Evolutionary conservation across 2,113 vertebrate genomes (phyloP), one percentile per base, ranked within the genome.

Genomic region (Bostrychus sinensis): DNA sequence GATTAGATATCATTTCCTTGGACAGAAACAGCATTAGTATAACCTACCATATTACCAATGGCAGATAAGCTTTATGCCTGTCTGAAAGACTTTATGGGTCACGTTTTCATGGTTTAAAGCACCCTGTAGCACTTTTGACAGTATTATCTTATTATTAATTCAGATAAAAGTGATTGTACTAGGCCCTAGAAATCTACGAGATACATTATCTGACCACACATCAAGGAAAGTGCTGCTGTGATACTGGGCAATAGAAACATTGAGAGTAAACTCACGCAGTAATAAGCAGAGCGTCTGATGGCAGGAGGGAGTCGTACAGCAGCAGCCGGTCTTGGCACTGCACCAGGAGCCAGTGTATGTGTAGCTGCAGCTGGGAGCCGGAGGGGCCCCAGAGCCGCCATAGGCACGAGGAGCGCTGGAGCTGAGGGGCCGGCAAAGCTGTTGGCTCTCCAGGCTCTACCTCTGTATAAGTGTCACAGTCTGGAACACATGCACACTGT

Each of bases 281-380:
- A 84, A 98, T 94, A 72, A 98, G 95, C 6, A 77, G 84, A 11
- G 78, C 76, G 38, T 94, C 93, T 16, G 91, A 66, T 1, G 95
- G 95, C 0, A 90, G 90, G 0, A 93, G 85, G 0, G 86, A 71
- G 0, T 98, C 87, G 0, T 96, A 98, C 88, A 96, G 91, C 7
- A 89, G 86, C 87, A 98, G 89, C 14, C 94, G 89, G 82, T 98
- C 97, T 8, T 93, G 85, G 83, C 96, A 98, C 64, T 96, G 93
- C 0, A 91, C 77, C 36, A 93, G 92, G 6, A 87, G 92, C 96
- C 95, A 96, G 73, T 96, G 92, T 43, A 98, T 88, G 26, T 42
- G 88, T 1, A 98, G 90, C 80, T 95, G 94, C 77, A 98, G 88
- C 89, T 94, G 93, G 70, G 87, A 88, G n/a, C 89, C 91, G 0